A percentile compares a stretch with the other conserved stretches of the same genome.
Evolutionary conservation across 2,888 invertebrate genomes (phyloP).

Genomic region (Chrysodeixis includens): DNA sequence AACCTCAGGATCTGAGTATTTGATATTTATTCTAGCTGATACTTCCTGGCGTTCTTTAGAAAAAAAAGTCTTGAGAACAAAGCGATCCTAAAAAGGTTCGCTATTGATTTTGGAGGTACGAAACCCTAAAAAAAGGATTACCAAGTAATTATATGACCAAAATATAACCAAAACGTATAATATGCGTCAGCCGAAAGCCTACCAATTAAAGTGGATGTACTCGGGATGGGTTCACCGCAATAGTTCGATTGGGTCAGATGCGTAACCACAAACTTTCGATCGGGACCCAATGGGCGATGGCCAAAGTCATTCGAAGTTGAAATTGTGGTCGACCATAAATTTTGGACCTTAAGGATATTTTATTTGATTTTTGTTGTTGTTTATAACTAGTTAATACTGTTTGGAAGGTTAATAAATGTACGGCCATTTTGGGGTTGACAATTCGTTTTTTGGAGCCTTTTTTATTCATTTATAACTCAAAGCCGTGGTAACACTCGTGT

Average conservation of each 20-base stretch:
- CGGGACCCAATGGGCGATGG: neutral
- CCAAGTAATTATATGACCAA: neutral
- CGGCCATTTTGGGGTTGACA: neutral
- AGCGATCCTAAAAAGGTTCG: too few species aligned
- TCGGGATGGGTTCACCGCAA: slow-evolving; percentile 30
- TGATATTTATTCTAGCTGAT: too few species aligned
- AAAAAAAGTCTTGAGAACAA: too few species aligned
- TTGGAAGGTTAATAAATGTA: neutral
- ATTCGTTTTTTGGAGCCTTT: too few species aligned
- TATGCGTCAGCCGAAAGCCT: slow-evolving; percentile 5
- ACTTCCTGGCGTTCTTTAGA: too few species aligned
- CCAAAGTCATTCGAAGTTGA: slow-evolving; percentile 19
- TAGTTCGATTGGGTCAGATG: slow-evolving; percentile 36
- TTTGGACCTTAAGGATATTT: neutral
- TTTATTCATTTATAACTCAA: too few species aligned
- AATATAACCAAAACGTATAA: slow-evolving; percentile 7
- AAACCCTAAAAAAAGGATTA: too few species aligned
- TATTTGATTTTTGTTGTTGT: slow-evolving; percentile 9
- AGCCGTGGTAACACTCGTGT: too few species aligned
- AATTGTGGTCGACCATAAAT: slow-evolving; percentile 11
- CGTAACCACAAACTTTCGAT: slow-evolving; percentile 41
- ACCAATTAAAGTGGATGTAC: slow-evolving; percentile 36
- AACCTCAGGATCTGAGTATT: too few species aligned
- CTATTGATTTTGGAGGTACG: too few species aligned
- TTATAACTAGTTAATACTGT: neutral